A percentile compares a stretch with the other conserved stretches of the same genome.
Conservation (phyloP, 1,140 invertebrate species). For the Drosophila sucinea region DNA sequence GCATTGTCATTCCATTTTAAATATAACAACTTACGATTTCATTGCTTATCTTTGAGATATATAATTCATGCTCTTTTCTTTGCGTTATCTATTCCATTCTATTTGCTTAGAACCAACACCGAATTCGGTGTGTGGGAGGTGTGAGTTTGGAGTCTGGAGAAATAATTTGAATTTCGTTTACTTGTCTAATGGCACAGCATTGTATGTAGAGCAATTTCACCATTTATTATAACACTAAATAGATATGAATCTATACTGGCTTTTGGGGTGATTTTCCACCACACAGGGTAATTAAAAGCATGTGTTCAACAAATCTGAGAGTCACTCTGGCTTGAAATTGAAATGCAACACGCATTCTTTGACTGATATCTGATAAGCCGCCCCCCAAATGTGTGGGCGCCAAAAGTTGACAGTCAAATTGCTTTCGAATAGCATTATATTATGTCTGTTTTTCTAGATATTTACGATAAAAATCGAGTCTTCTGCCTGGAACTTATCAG, state of each 20-base stretch:
- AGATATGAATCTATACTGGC: slow-evolving; percentile 7
- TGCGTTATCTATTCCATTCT: background rate
- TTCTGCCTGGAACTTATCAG: slow-evolving; percentile 33
- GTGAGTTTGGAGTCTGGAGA: background rate
- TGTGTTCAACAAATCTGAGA: slow-evolving; percentile 10
- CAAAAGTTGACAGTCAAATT: slow-evolving; percentile 44
- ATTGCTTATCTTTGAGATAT: background rate
- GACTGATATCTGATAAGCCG: slow-evolving; percentile 32
- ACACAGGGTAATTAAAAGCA: background rate
- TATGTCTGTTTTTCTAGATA: slow-evolving; percentile 34
- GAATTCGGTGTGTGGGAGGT: background rate
- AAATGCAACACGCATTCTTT: slow-evolving; percentile 14
- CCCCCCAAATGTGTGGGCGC: slow-evolving; percentile 8
- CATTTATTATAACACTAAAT: slow-evolving; percentile 12
- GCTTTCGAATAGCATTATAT: slow-evolving; percentile 39
- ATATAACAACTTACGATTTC: slow-evolving; percentile 8
- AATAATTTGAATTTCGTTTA: background rate
- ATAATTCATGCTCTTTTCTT: background rate
- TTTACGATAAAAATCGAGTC: slow-evolving; percentile 17
- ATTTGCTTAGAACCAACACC: background rate
- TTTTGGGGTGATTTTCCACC: background rate
- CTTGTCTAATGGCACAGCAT: background rate
- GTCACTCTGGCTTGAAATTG: slow-evolving; percentile 27
- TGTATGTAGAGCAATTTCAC: background rate
- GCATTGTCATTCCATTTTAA: background rate